Conservation (phyloP, 2,797 vertebrate species). For the Melanotaenia nigrans region DNA sequence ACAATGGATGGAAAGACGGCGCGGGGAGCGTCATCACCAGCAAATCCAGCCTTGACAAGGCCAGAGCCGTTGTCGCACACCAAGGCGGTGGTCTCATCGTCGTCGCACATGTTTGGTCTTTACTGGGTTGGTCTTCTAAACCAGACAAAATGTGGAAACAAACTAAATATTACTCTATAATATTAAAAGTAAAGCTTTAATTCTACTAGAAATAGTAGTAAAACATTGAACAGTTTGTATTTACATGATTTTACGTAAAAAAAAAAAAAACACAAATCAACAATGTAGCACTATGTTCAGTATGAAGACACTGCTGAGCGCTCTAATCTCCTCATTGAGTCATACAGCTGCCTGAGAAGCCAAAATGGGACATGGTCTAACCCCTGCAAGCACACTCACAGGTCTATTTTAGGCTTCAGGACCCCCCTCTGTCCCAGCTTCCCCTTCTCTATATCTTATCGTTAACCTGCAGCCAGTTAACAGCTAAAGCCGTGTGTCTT, state of each 20-base stretch:
- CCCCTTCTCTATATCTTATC: slow-evolving; percentile 30
- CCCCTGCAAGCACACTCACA: slow-evolving; percentile 33
- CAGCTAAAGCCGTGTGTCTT: slow-evolving; percentile 74
- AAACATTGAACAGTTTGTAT: background rate
- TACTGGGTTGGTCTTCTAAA: slow-evolving; percentile 73
- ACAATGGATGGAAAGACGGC: slow-evolving; percentile 98
- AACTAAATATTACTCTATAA: background rate
- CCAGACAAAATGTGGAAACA: slow-evolving; percentile 4
- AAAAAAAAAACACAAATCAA: slow-evolving; percentile 11
- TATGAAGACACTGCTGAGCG: slow-evolving; percentile 48
- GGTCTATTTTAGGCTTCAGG: slow-evolving; percentile 75
- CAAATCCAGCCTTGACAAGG: slow-evolving; percentile 97
- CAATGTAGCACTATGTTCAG: slow-evolving; percentile 44
- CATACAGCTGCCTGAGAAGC: slow-evolving; percentile 56
- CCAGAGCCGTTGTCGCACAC: slow-evolving; percentile 97
- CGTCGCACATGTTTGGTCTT: slow-evolving; percentile 91
- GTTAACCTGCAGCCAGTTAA: slow-evolving; percentile 67
- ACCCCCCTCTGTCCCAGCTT: slow-evolving; percentile 23
- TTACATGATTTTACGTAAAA: background rate
- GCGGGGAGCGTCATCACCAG: slow-evolving; percentile 95
- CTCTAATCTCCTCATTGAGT: slow-evolving; percentile 63
- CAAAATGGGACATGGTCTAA: slow-evolving; percentile 60
- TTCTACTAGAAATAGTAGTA: background rate
- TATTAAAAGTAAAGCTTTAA: background rate
- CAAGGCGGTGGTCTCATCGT: slow-evolving; percentile 94